Percentiles rank a stretch among this genome's conserved stretches.
Conservation (phyloP, 2,113 vertebrate species). For the Australoheros scitulus region DNA sequence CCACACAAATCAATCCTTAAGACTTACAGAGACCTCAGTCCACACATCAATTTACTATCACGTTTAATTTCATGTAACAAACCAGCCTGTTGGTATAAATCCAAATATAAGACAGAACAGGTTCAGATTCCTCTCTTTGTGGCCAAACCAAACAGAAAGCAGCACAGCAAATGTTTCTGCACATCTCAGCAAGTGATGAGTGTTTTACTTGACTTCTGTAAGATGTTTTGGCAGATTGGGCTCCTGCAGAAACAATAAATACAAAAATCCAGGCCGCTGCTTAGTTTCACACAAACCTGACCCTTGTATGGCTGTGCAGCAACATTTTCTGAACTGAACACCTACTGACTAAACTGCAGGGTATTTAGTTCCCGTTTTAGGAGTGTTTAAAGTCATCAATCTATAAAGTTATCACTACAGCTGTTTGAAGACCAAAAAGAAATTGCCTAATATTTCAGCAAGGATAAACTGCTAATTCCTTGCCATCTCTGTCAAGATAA, state of each 20-base stretch:
- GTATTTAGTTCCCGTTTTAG: background rate
- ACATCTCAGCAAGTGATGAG: background rate
- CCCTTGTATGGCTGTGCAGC: background rate
- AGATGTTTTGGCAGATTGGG: slow-evolving; percentile 38
- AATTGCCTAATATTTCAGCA: slow-evolving; percentile 27
- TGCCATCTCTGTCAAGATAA: slow-evolving; percentile 41
- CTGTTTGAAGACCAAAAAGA: slow-evolving; percentile 30
- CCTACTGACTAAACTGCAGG: slow-evolving; percentile 11
- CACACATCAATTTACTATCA: background rate
- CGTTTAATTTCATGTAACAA: background rate
- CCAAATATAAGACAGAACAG: background rate
- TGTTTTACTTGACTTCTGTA: slow-evolving; percentile 30
- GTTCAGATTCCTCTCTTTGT: background rate
- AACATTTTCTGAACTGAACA: slow-evolving; percentile 17
- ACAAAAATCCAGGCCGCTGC: slow-evolving; percentile 33
- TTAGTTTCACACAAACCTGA: slow-evolving; percentile 22
- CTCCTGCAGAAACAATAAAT: slow-evolving; percentile 56
- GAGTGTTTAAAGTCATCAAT: slow-evolving; percentile 7
- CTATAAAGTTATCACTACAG: slow-evolving; percentile 44
- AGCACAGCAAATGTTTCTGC: background rate
- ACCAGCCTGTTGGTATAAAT: background rate
- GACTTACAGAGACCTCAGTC: background rate
- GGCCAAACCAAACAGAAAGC: background rate
- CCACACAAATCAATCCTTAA: slow-evolving; percentile 22
- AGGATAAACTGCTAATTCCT: slow-evolving; percentile 32